Percentiles rank a stretch among this genome's conserved stretches.
phyloP scores from a whole-genome alignment of 2,888 invertebrate genomes.

The Camptogramma bilineatum region DNA sequence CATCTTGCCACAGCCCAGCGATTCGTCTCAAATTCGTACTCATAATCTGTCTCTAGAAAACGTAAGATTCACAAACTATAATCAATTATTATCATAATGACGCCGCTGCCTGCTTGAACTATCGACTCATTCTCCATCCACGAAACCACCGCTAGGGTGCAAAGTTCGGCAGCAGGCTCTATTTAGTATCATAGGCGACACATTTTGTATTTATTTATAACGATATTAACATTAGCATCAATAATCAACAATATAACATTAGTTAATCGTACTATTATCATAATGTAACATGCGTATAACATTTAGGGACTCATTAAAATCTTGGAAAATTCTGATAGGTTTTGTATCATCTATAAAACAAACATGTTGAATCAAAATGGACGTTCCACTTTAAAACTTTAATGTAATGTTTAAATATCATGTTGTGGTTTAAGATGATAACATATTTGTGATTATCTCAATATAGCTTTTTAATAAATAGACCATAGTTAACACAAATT shows the following conservation, averaged over 20 bases:
- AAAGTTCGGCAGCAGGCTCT: conserved; percentile 37
- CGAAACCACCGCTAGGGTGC: conserved; percentile 30
- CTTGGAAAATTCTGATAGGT: conserved; percentile 34
- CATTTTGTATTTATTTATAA: conserved; percentile 42
- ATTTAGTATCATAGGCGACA: conserved; percentile 37
- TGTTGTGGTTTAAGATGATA: conserved; percentile 42
- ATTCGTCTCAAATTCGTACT: conserved; percentile 51
- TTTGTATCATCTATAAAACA: conserved; percentile 33
- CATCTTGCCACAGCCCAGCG: conserved; percentile 56
- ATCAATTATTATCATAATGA: conserved; percentile 53
- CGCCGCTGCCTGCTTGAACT: conserved; percentile 42
- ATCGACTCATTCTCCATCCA: conserved; percentile 31
- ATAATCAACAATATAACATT: conserved; percentile 44
- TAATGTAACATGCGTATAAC: conserved; percentile 25
- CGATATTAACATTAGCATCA: conserved; percentile 42
- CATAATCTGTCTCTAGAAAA: conserved; percentile 61
- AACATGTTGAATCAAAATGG: conserved; percentile 32
- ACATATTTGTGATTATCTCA: conserved; percentile 45
- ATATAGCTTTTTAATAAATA: conserved; percentile 46
- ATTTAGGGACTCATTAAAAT: conserved; percentile 35
- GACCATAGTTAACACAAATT: conserved; percentile 40
- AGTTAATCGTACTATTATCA: conserved; percentile 39
- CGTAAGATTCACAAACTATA: conserved; percentile 57
- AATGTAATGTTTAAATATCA: conserved; percentile 42
- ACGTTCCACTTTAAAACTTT: conserved; percentile 40